These are phyloP conservation scores for Osmoderma eremita DNA, from an alignment of 2,888 invertebrate species.

Conservation along the genomic window DNA sequence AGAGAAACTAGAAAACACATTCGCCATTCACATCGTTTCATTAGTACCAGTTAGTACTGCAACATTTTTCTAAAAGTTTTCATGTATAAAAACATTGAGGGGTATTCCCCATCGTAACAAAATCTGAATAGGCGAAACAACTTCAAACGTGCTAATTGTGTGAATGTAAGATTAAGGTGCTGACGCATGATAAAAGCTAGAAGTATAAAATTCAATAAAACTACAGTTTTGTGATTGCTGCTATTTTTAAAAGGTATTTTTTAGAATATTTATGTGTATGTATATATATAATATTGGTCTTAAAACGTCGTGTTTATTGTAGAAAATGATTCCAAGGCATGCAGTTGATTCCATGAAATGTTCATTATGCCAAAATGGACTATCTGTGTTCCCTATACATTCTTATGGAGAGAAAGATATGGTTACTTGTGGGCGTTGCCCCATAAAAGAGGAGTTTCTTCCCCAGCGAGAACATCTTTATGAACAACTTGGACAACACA, in stretches of 20 bases:
- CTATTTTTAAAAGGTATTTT: too few species aligned
- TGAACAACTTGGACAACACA: constrained; percentile 51
- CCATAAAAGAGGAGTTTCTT: constrained; percentile 46
- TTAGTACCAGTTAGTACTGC: too few species aligned
- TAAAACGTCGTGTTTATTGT: constrained; percentile 9
- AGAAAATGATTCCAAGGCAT: constrained; percentile 40
- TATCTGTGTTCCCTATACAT: constrained; percentile 55
- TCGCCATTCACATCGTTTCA: too few species aligned
- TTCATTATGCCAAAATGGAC: constrained; percentile 51
- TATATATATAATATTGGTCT: too few species aligned
- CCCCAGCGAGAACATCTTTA: constrained; percentile 52
- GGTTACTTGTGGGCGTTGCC: constrained; percentile 56
- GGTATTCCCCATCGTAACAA: too few species aligned
- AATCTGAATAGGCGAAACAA: too few species aligned
- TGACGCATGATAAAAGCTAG: background rate
- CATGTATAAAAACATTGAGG: too few species aligned
- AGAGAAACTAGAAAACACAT: too few species aligned
- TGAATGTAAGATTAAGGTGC: too few species aligned
- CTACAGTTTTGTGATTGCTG: background rate
- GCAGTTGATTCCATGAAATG: constrained; percentile 51
- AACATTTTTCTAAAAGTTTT: too few species aligned
- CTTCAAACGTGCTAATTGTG: too few species aligned
- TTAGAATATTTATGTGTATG: too few species aligned
- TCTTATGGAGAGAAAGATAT: constrained; percentile 45
- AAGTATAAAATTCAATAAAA: constrained; percentile 32